These are phyloP conservation scores for Rynchops niger DNA, from an alignment of 2,113 vertebrate genomes.

Conservation along the genomic window DNA sequence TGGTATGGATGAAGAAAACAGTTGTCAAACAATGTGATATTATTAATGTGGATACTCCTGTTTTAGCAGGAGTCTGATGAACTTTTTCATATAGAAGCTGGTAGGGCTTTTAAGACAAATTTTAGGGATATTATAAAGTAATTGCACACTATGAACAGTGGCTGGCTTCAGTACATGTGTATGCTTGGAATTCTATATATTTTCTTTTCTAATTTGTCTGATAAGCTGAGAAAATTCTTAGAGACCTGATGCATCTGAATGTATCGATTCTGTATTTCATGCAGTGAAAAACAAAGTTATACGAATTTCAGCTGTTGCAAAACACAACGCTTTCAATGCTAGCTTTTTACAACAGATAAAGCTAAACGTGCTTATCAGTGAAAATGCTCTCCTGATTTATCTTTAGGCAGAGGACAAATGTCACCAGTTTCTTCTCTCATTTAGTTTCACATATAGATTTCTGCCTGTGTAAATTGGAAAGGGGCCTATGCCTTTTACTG, in stretches of 20 bases:
- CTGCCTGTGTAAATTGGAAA: neutral
- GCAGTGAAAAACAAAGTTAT: neutral
- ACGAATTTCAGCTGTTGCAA: neutral
- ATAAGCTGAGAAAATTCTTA: neutral
- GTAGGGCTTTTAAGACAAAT: neutral
- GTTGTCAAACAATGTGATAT: neutral
- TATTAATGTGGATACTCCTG: neutral
- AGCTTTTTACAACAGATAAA: neutral
- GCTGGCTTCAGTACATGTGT: neutral
- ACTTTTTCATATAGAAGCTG: neutral
- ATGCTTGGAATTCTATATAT: neutral
- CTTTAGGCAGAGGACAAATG: neutral
- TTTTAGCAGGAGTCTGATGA: neutral
- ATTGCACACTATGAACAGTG: neutral
- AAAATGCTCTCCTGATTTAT: neutral
- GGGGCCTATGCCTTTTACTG: neutral
- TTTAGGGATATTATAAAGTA: neutral
- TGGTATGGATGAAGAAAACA: neutral
- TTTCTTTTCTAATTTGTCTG: neutral
- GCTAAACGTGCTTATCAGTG: neutral
- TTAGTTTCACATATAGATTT: neutral
- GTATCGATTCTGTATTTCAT: neutral
- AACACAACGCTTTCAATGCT: neutral
- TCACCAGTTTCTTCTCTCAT: neutral
- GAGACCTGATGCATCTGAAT: neutral